These are phyloP conservation scores for Drosophila tropicalis DNA, from an alignment of 1,140 invertebrate species.

Conservation along the genomic window DNA sequence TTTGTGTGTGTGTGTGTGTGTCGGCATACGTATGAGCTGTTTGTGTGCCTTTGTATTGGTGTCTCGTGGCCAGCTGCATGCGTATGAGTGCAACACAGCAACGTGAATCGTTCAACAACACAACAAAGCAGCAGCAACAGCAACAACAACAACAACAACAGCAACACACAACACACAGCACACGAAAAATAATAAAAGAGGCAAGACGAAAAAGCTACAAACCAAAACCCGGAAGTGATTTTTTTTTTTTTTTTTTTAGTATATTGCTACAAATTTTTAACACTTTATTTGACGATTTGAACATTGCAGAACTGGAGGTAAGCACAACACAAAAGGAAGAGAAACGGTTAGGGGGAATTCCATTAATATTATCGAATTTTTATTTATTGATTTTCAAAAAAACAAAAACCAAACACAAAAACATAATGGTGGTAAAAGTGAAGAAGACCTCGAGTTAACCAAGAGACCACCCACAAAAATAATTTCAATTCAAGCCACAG, in stretches of 20 bases:
- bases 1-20: slow-evolving; percentile 24
- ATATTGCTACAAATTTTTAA: slow-evolving; percentile 31
- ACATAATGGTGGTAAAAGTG: not conserved
- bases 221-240: slow-evolving; percentile 63
- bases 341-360: not conserved
- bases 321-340: not conserved
- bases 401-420: not conserved
- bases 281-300: slow-evolving; percentile 16
- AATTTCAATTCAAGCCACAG: slow-evolving; percentile 47
- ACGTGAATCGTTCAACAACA: slow-evolving; percentile 45
- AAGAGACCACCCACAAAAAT: slow-evolving; percentile 38
- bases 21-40: slow-evolving; percentile 13
- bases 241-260: slow-evolving; percentile 41
- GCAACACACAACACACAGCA: slow-evolving; percentile 5
- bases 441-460: not conserved
- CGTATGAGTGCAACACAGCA: slow-evolving; percentile 37
- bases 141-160: not conserved
- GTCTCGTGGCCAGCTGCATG: slow-evolving; percentile 47
- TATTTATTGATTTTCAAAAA: slow-evolving; percentile 3
- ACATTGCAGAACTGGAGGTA: not conserved
- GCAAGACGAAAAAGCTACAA: slow-evolving; percentile 1
- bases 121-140: not conserved
- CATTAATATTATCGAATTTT: slow-evolving; percentile 4
- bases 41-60: slow-evolving; percentile 35
- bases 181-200: slow-evolving; percentile 1